These are phyloP conservation scores for Drosophila triauraria DNA, from an alignment of 1,140 invertebrate genomes.

Conservation along the genomic window DNA sequence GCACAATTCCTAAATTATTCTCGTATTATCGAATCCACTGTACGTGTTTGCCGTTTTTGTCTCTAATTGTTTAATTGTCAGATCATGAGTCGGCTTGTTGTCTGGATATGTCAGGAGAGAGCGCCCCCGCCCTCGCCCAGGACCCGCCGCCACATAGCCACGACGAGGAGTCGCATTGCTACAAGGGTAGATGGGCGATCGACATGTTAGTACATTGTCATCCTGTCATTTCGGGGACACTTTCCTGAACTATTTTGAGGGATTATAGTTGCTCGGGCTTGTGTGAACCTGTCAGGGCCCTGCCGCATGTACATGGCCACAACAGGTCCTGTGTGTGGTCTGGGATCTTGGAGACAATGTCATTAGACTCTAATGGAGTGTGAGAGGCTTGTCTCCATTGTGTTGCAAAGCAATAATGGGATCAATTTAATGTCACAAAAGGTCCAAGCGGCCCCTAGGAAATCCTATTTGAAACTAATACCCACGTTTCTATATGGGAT, in stretches of 20 bases:
- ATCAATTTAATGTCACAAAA: constrained; percentile 8
- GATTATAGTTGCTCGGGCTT: constrained; percentile 54
- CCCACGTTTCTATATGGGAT: neutral
- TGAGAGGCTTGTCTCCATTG: constrained; percentile 36
- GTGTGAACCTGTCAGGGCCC: constrained; percentile 46
- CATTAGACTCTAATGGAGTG: constrained; percentile 52
- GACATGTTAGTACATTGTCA: constrained; percentile 57
- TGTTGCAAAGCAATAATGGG: constrained; percentile 8
- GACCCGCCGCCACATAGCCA: neutral
- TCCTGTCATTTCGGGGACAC: constrained; percentile 64
- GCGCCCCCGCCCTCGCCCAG: constrained; percentile 28
- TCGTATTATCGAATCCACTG: constrained; percentile 75
- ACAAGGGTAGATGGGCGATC: constrained; percentile 25
- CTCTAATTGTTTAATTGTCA: constrained; percentile 82
- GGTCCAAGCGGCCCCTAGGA: neutral
- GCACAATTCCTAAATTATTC: constrained; percentile 69
- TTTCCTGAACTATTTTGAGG: constrained; percentile 52
- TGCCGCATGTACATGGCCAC: constrained; percentile 45
- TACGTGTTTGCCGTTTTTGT: constrained; percentile 66
- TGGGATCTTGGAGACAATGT: constrained; percentile 29
- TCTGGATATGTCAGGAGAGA: constrained; percentile 31
- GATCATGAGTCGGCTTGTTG: constrained; percentile 60
- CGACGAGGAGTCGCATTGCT: neutral
- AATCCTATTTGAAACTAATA: neutral
- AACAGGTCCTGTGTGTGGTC: constrained; percentile 57